These are phyloP conservation scores for Agrenia bidenticulata DNA, from an alignment of 2,888 invertebrate genomes.

Conservation along the genomic window DNA sequence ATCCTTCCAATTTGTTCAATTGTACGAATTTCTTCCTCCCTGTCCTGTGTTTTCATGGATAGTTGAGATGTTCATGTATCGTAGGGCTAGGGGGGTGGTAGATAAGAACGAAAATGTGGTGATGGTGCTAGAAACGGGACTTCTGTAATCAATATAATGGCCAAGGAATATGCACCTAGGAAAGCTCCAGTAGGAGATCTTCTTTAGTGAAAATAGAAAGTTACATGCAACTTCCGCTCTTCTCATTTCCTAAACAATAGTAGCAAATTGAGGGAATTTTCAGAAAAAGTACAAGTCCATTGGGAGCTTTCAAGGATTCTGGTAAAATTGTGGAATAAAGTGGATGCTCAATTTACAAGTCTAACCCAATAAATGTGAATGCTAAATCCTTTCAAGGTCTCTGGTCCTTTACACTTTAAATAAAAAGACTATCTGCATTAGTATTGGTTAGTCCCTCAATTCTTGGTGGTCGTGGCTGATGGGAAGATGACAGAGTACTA, in stretches of 20 bases:
- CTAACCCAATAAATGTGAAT: slow-evolving; percentile 11
- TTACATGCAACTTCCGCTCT: not conserved
- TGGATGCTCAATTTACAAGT: slow-evolving; percentile 5
- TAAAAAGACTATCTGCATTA: too few species aligned
- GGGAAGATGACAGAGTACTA: too few species aligned
- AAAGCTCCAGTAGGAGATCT: not conserved
- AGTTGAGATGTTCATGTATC: not conserved
- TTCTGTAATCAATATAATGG: slow-evolving; percentile 4
- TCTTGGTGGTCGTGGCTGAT: too few species aligned
- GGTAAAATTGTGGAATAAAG: not conserved
- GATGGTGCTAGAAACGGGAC: not conserved
- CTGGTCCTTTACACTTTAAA: too few species aligned
- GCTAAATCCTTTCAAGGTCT: too few species aligned
- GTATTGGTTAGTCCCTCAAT: too few species aligned
- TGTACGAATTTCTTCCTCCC: slow-evolving; percentile 18
- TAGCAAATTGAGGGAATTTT: not conserved
- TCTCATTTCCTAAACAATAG: slow-evolving; percentile 5
- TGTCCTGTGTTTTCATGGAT: not conserved
- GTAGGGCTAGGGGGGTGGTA: too few species aligned
- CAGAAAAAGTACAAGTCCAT: not conserved
- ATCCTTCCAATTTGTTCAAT: slow-evolving; percentile 50
- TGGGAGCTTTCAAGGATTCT: slow-evolving; percentile 3
- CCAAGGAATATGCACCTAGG: not conserved
- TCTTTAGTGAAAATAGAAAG: slow-evolving; percentile 1
- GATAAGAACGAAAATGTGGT: too few species aligned